A percentile compares a stretch with the other conserved stretches of the same genome.
phyloP scores from a whole-genome alignment of 2,797 vertebrate genomes.

The Gouania willdenowi region DNA sequence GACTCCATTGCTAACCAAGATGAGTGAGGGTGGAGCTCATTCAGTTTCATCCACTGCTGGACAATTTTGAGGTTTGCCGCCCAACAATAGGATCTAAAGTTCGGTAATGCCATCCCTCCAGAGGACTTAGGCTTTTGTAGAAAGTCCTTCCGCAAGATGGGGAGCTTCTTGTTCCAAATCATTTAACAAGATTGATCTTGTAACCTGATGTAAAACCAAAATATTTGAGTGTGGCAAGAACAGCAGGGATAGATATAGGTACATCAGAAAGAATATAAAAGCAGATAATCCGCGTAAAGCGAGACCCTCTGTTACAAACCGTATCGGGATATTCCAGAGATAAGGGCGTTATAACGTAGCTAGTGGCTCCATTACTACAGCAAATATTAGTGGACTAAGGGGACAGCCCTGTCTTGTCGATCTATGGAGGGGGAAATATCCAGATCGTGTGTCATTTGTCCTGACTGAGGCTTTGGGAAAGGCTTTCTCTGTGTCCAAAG shows the following conservation, averaged over 20 bases:
- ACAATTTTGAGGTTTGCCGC: too few relatives aligned
- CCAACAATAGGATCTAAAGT: too few relatives aligned
- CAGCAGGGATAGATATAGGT: neutral
- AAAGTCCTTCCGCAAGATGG: too few relatives aligned
- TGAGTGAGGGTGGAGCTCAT: too few relatives aligned
- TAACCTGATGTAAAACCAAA: neutral
- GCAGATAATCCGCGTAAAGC: neutral
- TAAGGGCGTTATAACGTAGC: neutral
- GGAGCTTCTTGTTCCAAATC: too few relatives aligned
- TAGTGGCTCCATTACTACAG: too few relatives aligned
- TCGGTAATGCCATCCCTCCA: too few relatives aligned
- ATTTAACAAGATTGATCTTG: too few relatives aligned
- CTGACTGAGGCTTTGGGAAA: neutral
- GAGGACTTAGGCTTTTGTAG: too few relatives aligned
- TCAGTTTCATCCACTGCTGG: too few relatives aligned
- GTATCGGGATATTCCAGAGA: neutral
- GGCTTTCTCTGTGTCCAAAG: neutral
- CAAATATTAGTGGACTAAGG: neutral
- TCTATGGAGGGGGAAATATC: constrained; percentile 1
- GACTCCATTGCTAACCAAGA: too few relatives aligned
- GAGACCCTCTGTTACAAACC: neutral
- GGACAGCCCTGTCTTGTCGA: constrained; percentile 1
- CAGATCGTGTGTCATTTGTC: too few relatives aligned
- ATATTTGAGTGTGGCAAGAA: neutral
- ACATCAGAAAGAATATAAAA: neutral